These are phyloP conservation scores for Caenorhabditis brenneri DNA, from an alignment of 1,140 invertebrate genomes.

Conservation along the genomic window DNA sequence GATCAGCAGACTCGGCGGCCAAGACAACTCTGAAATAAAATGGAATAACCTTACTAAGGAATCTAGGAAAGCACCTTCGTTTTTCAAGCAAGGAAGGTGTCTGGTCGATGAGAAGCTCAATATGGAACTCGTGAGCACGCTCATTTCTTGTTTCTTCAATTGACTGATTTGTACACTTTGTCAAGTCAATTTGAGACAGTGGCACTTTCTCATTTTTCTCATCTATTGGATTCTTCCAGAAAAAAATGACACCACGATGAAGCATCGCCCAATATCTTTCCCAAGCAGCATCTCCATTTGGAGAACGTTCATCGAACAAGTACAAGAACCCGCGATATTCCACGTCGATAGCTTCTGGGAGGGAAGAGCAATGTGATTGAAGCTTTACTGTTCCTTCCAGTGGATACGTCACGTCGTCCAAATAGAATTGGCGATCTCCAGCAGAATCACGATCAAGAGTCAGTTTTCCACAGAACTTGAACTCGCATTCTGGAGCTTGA, in stretches of 20 bases:
- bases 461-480: conserved; percentile 24
- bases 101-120: conserved; percentile 23
- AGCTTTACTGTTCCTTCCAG: conserved; percentile 44
- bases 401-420: conserved; percentile 29
- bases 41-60: neutral
- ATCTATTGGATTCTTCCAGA: conserved; percentile 41
- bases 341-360: conserved; percentile 34
- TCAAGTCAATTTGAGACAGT: conserved; percentile 5
- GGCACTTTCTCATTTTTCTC: conserved; percentile 29
- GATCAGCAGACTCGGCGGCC: neutral
- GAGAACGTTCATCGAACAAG: conserved; percentile 37
- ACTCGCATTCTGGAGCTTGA: neutral
- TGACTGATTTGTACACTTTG: conserved; percentile 23
- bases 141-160: neutral
- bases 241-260: conserved; percentile 20
- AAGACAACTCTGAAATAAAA: neutral
- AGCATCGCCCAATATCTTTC: conserved; percentile 43
- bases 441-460: conserved; percentile 29
- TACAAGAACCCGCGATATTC: conserved; percentile 38
- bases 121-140: conserved; percentile 23
- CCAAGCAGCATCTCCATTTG: conserved; percentile 13
- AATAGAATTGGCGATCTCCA: conserved; percentile 14
- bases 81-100: neutral
- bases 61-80: neutral
- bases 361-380: conserved; percentile 3